Conservation (phyloP, 2,797 vertebrate genomes). For the Nasua narica region DNA sequence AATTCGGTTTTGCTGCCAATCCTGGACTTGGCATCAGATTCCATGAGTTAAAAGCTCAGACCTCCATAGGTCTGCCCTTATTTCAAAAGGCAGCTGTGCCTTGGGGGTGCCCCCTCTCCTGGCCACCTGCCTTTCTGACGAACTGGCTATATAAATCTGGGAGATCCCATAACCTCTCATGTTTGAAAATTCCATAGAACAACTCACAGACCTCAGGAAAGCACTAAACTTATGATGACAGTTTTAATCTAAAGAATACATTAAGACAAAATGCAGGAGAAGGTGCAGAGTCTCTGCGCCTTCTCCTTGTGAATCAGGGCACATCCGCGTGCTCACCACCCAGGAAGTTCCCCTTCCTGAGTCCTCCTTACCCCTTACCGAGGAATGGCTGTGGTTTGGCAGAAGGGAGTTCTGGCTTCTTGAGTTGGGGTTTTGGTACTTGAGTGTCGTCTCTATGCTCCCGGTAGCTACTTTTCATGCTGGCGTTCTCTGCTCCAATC, state of each 20-base stretch:
- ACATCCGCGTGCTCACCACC: neutral
- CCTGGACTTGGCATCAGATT: neutral
- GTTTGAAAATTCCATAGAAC: neutral
- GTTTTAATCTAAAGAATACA: neutral
- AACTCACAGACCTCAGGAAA: neutral
- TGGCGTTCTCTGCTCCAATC: neutral
- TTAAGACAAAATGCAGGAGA: too few species aligned
- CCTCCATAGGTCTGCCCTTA: neutral
- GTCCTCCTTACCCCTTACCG: neutral
- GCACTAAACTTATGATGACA: neutral
- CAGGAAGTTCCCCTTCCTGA: neutral
- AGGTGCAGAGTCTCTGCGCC: fast-evolving
- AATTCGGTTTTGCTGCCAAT: too few species aligned
- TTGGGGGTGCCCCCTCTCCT: too few species aligned
- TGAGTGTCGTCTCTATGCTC: neutral
- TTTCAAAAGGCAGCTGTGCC: neutral
- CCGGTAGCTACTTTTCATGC: too few species aligned
- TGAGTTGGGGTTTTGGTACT: neutral
- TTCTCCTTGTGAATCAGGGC: neutral
- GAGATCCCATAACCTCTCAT: neutral
- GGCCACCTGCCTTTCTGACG: neutral
- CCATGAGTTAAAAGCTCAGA: neutral
- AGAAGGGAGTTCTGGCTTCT: neutral
- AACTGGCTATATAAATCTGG: neutral
- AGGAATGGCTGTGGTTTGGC: neutral